Base-by-base conservation (phyloP, 1,140 invertebrate genomes). In the Hormaphis cornu region DNA sequence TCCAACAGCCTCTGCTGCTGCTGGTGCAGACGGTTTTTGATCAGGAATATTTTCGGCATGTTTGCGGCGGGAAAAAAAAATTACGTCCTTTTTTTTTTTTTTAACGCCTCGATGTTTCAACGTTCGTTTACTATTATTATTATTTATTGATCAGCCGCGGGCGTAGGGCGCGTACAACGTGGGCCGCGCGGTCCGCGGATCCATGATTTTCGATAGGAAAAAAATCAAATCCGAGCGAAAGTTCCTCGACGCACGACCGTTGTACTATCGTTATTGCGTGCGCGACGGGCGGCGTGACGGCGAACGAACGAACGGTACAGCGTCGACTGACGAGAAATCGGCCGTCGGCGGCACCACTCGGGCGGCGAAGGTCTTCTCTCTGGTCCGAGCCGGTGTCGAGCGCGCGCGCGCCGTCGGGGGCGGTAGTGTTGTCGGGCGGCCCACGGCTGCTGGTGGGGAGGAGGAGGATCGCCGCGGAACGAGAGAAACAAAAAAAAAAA, bases 1-100 rank as follows among this genome's bases (percentile, higher is more conserved):
- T 91, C 89, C 75, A 88, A 80, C 74, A 91, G 78, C 69, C 86
- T 84, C 75, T 89, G 82, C 80, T 92, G 90, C 83, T 92, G 90
- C 84, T 91, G 88, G 73, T 89, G 88, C 82, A 92, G 81, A 75
- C 90, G 84, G 77, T 91, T 90, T 79, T 91, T 92, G 74, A 92
- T 90, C 72, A 90, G 78, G 78, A 91, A 93, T 77, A 93, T 91
- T 82, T 93, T 92, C 80, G 90, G 90, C 90, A 93, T 93, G 40
- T 42, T 44, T 66, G 12, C 12, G 16, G 4, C 42, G 42, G n/a
- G n/a, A n/a, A n/a, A n/a, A n/a, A n/a, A n/a, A n/a, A n/a, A n/a
- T n/a, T n/a, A n/a, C n/a, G n/a, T n/a, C n/a, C n/a, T n/a, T n/a
- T n/a, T n/a, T n/a, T n/a, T n/a, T n/a, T n/a, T n/a, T n/a, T n/a